Percentiles rank a stretch among this genome's conserved stretches.
phyloP scores from a whole-genome alignment of 2,113 vertebrate species.

The Gavialis gangeticus region DNA sequence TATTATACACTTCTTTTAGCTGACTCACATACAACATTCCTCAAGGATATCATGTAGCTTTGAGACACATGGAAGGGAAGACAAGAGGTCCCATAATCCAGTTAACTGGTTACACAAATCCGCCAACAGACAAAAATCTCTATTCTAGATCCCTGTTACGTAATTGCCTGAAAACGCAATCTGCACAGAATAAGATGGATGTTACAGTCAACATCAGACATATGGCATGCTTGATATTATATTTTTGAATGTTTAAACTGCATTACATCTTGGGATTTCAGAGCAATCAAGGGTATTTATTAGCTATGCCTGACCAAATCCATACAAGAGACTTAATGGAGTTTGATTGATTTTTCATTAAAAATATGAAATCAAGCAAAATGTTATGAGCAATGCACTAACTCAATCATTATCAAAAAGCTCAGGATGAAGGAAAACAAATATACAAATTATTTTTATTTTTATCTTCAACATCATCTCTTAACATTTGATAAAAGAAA shows the following conservation, averaged over 20 bases:
- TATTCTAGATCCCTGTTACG: accelerated
- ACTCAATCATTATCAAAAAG: background rate
- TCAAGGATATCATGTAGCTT: background rate
- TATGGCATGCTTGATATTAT: background rate
- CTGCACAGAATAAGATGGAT: accelerated
- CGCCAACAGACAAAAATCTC: background rate
- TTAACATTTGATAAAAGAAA: background rate
- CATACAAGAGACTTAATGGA: background rate
- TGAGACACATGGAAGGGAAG: background rate
- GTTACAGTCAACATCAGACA: background rate
- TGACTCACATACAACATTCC: background rate
- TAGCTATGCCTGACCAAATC: background rate
- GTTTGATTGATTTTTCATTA: background rate
- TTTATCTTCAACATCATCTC: background rate
- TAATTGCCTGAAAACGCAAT: background rate
- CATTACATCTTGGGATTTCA: background rate
- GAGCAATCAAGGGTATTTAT: background rate
- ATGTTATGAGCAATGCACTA: background rate
- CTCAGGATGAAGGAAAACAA: background rate
- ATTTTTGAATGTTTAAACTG: background rate
- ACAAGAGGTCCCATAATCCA: background rate
- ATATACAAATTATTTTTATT: background rate
- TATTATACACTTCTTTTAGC: background rate
- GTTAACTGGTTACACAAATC: background rate
- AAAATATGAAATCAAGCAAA: background rate